phyloP scores from a whole-genome alignment of 1,140 invertebrate species.

The Neelides sp. region DNA sequence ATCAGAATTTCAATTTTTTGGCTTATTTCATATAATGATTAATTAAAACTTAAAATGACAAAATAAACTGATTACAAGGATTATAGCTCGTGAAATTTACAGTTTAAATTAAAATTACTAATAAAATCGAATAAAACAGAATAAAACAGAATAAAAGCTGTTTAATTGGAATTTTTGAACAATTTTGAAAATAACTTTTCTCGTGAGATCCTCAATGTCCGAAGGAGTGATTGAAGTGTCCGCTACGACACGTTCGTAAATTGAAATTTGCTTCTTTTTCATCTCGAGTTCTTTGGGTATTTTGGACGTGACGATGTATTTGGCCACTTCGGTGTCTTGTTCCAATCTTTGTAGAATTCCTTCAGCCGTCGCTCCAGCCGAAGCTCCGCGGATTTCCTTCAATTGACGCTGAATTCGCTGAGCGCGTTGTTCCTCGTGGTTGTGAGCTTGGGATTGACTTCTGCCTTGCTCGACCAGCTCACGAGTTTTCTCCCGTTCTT shows the following conservation, averaged over 20 bases:
- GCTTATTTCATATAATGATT: no score
- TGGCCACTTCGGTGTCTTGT: constrained; percentile 52
- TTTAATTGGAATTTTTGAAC: no score
- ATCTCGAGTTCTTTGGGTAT: constrained; percentile 55
- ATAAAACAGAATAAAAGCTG: no score
- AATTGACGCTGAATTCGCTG: constrained; percentile 44
- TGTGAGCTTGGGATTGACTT: constrained; percentile 42
- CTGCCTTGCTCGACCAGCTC: constrained; percentile 51
- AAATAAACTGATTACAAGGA: no score
- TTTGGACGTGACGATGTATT: constrained; percentile 62
- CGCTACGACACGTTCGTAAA: constrained; percentile 52
- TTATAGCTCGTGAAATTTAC: no score
- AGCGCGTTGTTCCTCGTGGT: constrained; percentile 43
- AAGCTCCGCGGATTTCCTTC: constrained; percentile 43
- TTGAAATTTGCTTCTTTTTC: constrained; percentile 50
- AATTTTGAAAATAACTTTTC: no score
- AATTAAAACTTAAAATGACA: no score
- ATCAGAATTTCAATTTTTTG: background rate
- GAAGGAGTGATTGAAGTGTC: no score
- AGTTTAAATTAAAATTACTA: no score
- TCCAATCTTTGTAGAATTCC: constrained; percentile 34
- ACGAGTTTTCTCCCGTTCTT: constrained; percentile 58
- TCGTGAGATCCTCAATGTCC: constrained; percentile 6
- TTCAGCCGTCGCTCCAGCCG: constrained; percentile 44
- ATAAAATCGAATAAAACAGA: no score